These are phyloP conservation scores for Sorex maritimensis DNA, from an alignment of 2,797 vertebrate species.

Conservation along the genomic window DNA sequence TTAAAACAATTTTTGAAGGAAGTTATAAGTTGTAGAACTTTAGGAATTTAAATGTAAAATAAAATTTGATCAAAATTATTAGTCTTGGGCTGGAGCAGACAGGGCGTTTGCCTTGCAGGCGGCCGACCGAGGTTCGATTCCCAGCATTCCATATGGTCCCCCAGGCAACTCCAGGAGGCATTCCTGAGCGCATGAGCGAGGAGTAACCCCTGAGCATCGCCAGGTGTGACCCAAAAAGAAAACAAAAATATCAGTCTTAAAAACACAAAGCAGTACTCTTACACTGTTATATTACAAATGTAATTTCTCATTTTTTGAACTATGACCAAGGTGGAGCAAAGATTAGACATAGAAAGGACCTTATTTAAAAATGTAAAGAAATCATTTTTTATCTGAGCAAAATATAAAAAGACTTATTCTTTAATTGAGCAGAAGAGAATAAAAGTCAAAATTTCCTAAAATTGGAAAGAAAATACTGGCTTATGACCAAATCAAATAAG, in stretches of 20 bases:
- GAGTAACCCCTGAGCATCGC: too few relatives aligned
- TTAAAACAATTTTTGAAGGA: background rate
- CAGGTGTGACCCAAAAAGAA: too few relatives aligned
- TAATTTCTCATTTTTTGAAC: slow-evolving; percentile 10
- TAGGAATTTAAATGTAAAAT: slow-evolving; percentile 31
- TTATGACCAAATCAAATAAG: slow-evolving; percentile 24
- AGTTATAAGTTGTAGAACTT: slow-evolving; percentile 39
- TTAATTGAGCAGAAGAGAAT: background rate
- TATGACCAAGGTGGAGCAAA: slow-evolving; percentile 31
- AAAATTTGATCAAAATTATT: too few relatives aligned
- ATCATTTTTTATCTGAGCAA: slow-evolving; percentile 1
- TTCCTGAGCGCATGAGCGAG: too few relatives aligned
- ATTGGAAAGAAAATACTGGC: slow-evolving; percentile 20
- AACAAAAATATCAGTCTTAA: too few relatives aligned
- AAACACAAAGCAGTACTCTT: slow-evolving; percentile 2
- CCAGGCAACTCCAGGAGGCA: too few relatives aligned
- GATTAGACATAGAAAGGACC: slow-evolving; percentile 33
- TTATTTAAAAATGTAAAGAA: slow-evolving; percentile 55
- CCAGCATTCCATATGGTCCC: too few relatives aligned
- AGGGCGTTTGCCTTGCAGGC: too few relatives aligned
- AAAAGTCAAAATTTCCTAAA: slow-evolving; percentile 28
- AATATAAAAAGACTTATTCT: background rate
- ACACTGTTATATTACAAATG: background rate
- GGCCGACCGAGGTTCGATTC: too few relatives aligned
- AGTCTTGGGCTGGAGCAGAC: too few relatives aligned